Conservation (phyloP, 2,797 vertebrate genomes). For the Austrolebias charrua region DNA sequence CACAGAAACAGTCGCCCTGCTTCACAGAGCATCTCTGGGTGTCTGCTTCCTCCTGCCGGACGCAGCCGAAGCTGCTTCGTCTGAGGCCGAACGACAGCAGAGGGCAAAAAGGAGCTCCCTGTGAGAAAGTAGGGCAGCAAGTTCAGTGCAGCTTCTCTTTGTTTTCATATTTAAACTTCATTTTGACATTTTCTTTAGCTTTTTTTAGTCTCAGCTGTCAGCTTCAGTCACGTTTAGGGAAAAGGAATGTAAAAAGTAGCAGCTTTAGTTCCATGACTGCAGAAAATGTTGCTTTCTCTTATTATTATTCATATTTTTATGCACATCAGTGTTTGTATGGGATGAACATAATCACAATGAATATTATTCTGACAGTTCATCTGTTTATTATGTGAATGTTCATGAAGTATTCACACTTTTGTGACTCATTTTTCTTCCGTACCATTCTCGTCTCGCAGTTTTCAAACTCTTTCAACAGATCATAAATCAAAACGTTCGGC, state of each 20-base stretch:
- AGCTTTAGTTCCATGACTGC: constrained; percentile 11
- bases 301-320: background rate
- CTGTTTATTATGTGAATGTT: constrained; percentile 3
- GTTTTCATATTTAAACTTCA: constrained; percentile 35
- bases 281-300: background rate
- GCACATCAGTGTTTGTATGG: constrained; percentile 58
- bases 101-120: constrained; percentile 45
- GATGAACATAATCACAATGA: constrained; percentile 9
- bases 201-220: constrained; percentile 20
- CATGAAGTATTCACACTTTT: no score
- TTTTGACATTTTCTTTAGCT: constrained; percentile 21
- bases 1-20: fast-evolving
- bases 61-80: fast-evolving
- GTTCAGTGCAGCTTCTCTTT: constrained; percentile 41
- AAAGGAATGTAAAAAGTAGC: background rate
- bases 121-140: constrained; percentile 68
- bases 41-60: constrained; percentile 46
- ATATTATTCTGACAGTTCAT: constrained; percentile 10
- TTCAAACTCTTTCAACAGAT: no score
- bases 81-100: constrained; percentile 34
- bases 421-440: no score
- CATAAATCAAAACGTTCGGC: no score
- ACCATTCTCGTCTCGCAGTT: no score
- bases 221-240: background rate
- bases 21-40: background rate